Evolutionary conservation across 2,888 invertebrate genomes (phyloP), one percentile per base, ranked within the genome.

Genomic region (Machimus atricapillus): DNA sequence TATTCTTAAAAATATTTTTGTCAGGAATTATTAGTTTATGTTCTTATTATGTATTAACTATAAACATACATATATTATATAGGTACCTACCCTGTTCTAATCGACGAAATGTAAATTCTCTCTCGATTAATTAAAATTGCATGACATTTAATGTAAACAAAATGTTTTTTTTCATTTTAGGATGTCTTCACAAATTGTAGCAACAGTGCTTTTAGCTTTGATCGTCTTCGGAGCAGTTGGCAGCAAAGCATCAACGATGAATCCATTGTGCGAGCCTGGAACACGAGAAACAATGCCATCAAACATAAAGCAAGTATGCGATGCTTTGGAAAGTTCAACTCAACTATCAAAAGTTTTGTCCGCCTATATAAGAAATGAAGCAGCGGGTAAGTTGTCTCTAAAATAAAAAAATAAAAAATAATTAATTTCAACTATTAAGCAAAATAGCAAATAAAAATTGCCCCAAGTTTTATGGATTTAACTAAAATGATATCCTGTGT

Each of bases 211-310:
- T 82, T 88, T 90, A 77, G 89, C 89, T 37, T 88, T 90, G 87
- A 86, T 88, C 40, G 56, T 90, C 86, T 88, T 90, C 40, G 86
- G 89, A 81, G 88, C 90, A 74, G 89, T 90, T 52, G 74, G 88
- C 89, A 81, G 87, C 89, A 76, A 89, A 90, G 82, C 89, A 90
- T 56, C 89, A 89, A n/a, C 91, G 92, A 89, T 93, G 85, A 94
- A 94, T 56, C 93, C 93, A 2, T 93, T 94, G 78, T 95, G 95
- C 91, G 94, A 93, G 90, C 94, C 94, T 9, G 94, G 93, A 79
- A 91, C 94, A 82, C 89, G 94, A 73, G 94, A 94, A 88, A 94
- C 94, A 88, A 93, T 94, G 90, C 94, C 95, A 23, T 93, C 93
- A 19, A 93, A 94, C 91, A 93, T 95, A 89, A 93, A 94, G 87